Evolutionary conservation across 1,140 invertebrate genomes (phyloP).

Genomic region (Drosophila orena): DNA sequence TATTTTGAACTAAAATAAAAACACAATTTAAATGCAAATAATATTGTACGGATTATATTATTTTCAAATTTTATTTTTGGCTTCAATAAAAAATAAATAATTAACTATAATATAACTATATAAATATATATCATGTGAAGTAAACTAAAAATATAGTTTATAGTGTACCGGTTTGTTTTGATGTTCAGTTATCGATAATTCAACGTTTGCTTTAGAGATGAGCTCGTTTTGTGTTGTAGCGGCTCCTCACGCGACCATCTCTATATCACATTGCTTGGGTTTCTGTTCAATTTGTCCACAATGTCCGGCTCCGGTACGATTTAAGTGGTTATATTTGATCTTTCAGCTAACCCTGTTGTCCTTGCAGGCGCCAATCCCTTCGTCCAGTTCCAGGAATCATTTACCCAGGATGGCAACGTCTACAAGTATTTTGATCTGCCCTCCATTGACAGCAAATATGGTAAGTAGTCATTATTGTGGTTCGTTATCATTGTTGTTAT

Average conservation of each 20-base stretch:
- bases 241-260: not conserved
- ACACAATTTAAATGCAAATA: too few relatives aligned
- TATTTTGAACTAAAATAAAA: too few relatives aligned
- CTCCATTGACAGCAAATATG: conserved; percentile 90
- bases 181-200: not conserved
- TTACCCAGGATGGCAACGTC: conserved; percentile 88
- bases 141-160: too few relatives aligned
- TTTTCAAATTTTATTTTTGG: not conserved
- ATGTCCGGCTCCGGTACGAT: conserved; percentile 36
- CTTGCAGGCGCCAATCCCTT: conserved; percentile 89
- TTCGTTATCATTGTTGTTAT: not conserved
- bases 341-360: conserved; percentile 4
- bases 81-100: not conserved
- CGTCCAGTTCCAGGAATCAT: conserved; percentile 86
- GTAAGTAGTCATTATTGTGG: conserved; percentile 86
- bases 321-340: not conserved
- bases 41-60: too few relatives aligned
- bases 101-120: too few relatives aligned
- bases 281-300: conserved; percentile 12
- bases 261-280: conserved; percentile 1
- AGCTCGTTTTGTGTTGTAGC: not conserved
- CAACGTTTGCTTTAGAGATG: not conserved
- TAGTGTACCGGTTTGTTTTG: not conserved
- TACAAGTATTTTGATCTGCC: conserved; percentile 92
- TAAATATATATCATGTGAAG: not conserved